Evolutionary conservation across 2,113 vertebrate genomes (phyloP).

Genomic region (Dolichotis patagonum): DNA sequence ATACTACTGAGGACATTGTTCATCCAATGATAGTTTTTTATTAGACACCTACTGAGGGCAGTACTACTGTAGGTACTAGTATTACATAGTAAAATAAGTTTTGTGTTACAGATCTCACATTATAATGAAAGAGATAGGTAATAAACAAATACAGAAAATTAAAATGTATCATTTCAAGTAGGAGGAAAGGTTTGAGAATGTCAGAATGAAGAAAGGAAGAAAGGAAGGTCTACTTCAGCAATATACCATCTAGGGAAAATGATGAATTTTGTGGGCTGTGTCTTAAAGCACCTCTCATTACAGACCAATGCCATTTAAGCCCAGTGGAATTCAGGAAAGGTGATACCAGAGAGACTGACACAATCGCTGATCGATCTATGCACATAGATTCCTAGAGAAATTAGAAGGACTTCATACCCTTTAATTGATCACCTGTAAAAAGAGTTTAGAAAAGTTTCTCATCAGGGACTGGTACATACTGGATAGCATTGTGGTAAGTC

Average conservation of each 20-base stretch:
- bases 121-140: background rate
- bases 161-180: background rate
- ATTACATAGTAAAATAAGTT: background rate
- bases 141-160: background rate
- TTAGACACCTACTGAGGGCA: background rate
- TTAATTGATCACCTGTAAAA: background rate
- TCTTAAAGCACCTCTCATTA: background rate
- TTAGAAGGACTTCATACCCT: background rate
- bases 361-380: background rate
- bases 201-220: background rate
- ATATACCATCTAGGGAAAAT: background rate
- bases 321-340: background rate
- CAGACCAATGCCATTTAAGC: background rate
- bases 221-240: background rate
- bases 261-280: background rate
- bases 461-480: background rate
- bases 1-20: background rate
- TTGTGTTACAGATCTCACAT: background rate
- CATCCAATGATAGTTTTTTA: background rate
- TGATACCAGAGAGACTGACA: rapidly evolving
- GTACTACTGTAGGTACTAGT: background rate
- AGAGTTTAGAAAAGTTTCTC: background rate
- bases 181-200: background rate
- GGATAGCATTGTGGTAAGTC: background rate
- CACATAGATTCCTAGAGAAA: background rate